Evolutionary conservation across 2,797 vertebrate species (phyloP).

Genomic region (Argya squamiceps): DNA sequence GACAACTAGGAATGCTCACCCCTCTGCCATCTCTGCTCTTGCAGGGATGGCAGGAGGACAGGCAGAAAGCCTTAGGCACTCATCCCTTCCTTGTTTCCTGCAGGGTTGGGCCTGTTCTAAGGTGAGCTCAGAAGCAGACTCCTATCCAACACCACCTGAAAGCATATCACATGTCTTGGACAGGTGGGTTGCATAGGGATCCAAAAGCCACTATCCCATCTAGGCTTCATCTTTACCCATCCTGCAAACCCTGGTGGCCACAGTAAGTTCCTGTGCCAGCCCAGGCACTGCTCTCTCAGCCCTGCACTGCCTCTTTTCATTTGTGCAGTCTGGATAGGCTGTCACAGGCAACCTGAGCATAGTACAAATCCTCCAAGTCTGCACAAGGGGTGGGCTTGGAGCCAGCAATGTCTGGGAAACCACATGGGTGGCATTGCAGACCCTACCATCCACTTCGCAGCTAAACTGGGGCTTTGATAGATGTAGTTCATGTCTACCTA

Average conservation of each 20-base stretch:
- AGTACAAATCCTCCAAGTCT: not conserved
- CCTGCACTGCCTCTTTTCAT: not conserved
- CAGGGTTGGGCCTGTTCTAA: not conserved
- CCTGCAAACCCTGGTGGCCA: not conserved
- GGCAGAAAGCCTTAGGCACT: not conserved
- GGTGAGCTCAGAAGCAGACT: not conserved
- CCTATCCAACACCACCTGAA: not conserved
- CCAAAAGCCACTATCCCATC: rapidly evolving
- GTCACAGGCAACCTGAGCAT: not conserved
- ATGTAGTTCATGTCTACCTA: not conserved
- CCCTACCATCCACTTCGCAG: not conserved
- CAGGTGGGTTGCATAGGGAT: not conserved
- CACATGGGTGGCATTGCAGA: not conserved
- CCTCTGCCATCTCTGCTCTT: not conserved
- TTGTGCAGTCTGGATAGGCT: not conserved
- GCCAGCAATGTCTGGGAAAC: not conserved
- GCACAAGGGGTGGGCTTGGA: not conserved
- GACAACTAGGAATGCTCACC: rapidly evolving
- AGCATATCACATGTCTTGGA: not conserved
- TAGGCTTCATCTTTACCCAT: not conserved
- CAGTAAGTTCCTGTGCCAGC: not conserved
- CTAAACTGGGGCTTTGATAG: not conserved
- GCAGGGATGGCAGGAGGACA: not conserved
- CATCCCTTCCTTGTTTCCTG: not conserved
- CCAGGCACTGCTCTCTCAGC: not conserved